A percentile compares a stretch with the other conserved stretches of the same genome.
Conservation (phyloP, 2,113 vertebrate species). For the Heloderma charlesbogerti region DNA sequence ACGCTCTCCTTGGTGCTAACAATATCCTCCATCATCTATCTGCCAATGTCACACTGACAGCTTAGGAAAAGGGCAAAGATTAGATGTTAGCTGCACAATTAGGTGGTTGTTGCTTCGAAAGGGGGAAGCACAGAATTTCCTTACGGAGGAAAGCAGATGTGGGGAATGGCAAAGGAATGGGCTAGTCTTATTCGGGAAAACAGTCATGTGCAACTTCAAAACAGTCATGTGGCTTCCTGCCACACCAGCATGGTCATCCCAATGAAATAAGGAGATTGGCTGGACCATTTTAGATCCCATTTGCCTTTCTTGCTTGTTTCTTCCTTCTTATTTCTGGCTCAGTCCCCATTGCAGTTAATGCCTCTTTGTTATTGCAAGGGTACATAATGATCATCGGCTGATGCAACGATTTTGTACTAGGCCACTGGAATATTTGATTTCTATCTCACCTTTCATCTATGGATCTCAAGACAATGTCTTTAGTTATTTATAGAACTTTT, state of each 20-base stretch:
- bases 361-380: background rate
- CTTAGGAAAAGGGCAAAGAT: slow-evolving; percentile 65
- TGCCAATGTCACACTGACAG: slow-evolving; percentile 67
- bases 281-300: background rate
- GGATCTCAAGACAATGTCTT: background rate
- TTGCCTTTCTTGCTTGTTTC: background rate
- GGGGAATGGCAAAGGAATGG: slow-evolving; percentile 67
- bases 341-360: background rate
- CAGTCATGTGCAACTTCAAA: slow-evolving; percentile 54
- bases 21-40: slow-evolving; percentile 70
- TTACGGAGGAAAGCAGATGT: slow-evolving; percentile 61
- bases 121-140: slow-evolving; percentile 43
- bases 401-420: background rate
- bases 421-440: background rate
- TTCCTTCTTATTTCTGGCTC: background rate
- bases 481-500: background rate
- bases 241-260: background rate
- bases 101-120: slow-evolving; percentile 67
- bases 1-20: slow-evolving; percentile 69
- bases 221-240: slow-evolving; percentile 65
- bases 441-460: background rate
- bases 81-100: slow-evolving; percentile 68
- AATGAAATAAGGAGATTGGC: background rate
- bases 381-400: background rate
- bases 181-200: background rate